Conservation (phyloP, 2,113 vertebrate genomes). For the Aegithalos caudatus region DNA sequence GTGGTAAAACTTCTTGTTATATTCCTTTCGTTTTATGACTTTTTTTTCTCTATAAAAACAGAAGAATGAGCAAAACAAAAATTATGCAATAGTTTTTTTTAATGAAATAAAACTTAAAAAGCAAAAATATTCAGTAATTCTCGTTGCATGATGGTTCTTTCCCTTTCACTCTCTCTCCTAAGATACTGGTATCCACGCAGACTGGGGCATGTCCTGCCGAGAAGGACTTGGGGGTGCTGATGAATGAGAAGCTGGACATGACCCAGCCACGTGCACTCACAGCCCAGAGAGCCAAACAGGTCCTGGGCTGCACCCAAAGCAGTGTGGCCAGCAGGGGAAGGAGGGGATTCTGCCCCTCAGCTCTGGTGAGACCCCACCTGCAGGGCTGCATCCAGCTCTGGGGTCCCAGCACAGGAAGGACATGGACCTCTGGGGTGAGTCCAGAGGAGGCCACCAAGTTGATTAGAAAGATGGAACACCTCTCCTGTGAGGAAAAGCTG, state of each 20-base stretch:
- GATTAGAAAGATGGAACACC: background rate
- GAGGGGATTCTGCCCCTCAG: too few species aligned
- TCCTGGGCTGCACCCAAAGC: too few species aligned
- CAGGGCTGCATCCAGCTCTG: accelerated
- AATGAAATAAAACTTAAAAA: background rate
- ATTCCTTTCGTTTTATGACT: background rate
- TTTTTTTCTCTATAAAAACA: background rate
- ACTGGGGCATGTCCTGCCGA: background rate
- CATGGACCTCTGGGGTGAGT: accelerated
- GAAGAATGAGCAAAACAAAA: background rate
- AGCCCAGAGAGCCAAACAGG: background rate
- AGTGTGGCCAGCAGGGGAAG: too few species aligned
- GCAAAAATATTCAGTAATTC: background rate
- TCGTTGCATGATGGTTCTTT: accelerated
- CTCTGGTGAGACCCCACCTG: background rate
- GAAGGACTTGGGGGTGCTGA: background rate
- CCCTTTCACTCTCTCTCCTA: background rate
- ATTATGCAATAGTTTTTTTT: background rate
- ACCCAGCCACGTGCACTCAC: too few species aligned
- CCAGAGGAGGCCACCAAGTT: background rate
- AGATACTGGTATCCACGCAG: background rate
- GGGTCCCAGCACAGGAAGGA: background rate
- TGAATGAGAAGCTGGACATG: background rate
- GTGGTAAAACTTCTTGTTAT: conserved; percentile 30
- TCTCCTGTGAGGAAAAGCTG: background rate